Conservation (phyloP, 2,113 vertebrate genomes). For the Polypterus senegalus region DNA sequence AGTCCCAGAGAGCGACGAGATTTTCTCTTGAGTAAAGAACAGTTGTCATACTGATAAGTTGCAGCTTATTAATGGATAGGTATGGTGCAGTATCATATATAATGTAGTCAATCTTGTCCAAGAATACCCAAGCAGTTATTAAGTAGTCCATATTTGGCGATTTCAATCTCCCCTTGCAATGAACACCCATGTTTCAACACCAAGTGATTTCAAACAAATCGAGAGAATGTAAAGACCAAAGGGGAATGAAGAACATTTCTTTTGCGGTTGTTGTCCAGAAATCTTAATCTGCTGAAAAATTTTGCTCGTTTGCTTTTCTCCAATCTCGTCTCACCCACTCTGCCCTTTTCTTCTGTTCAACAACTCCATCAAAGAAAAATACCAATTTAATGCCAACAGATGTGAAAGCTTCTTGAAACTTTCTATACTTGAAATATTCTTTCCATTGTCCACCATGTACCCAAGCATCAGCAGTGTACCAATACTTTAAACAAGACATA, state of each 20-base stretch:
- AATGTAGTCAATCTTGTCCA: constrained; percentile 83
- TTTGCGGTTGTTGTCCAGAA: constrained; percentile 59
- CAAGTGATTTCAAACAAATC: constrained; percentile 69
- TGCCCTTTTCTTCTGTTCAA: constrained; percentile 67
- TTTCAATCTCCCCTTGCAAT: constrained; percentile 74
- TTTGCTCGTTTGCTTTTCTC: constrained; percentile 51
- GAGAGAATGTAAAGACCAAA: constrained; percentile 74
- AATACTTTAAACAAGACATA: constrained; percentile 73
- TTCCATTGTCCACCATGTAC: constrained; percentile 85
- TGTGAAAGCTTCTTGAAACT: constrained; percentile 55
- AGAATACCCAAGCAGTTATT: constrained; percentile 75
- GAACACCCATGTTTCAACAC: constrained; percentile 66
- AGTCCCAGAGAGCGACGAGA: constrained; percentile 54
- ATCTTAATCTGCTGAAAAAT: constrained; percentile 67
- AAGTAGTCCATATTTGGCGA: constrained; percentile 62
- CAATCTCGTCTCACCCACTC: constrained; percentile 74
- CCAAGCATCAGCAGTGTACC: constrained; percentile 81
- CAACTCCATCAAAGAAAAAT: constrained; percentile 80
- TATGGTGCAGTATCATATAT: constrained; percentile 83
- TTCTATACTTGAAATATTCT: constrained; percentile 61
- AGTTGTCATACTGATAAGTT: constrained; percentile 59
- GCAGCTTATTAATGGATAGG: constrained; percentile 69
- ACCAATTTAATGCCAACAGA: constrained; percentile 62
- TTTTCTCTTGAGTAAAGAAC: constrained; percentile 65
- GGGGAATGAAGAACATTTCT: constrained; percentile 64